Evolutionary conservation across 2,113 vertebrate species (phyloP).

Genomic region (Axis porcinus): DNA sequence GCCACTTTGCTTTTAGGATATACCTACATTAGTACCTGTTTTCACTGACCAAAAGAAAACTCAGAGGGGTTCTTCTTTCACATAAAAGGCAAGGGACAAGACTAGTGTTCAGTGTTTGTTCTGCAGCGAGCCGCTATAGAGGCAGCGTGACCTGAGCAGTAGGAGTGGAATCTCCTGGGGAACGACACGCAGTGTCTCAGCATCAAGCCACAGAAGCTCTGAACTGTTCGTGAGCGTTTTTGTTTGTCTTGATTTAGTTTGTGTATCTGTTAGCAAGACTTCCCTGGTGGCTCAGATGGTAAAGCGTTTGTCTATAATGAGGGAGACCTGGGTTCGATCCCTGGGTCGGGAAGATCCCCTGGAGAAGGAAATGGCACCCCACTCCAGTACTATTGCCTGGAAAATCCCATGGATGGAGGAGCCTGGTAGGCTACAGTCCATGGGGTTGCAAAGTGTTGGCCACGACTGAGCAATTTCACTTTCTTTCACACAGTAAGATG

Average conservation of each 20-base stretch:
- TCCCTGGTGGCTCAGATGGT: neutral
- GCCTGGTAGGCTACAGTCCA: neutral
- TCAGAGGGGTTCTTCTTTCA: neutral
- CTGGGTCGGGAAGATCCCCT: accelerated
- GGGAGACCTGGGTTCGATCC: accelerated
- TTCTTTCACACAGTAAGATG: neutral
- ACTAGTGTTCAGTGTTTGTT: no score
- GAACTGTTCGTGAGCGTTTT: neutral
- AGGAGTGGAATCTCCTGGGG: neutral
- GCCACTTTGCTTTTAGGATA: neutral
- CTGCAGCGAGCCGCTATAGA: neutral
- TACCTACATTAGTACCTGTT: neutral
- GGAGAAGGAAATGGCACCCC: neutral
- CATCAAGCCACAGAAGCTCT: neutral
- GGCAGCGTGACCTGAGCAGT: neutral
- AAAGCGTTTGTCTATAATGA: neutral
- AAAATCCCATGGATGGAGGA: neutral
- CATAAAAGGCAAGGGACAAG: neutral
- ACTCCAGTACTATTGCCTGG: neutral
- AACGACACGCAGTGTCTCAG: neutral
- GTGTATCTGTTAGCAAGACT: neutral
- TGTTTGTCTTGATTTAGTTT: neutral
- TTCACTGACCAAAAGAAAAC: neutral
- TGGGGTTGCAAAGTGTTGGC: neutral
- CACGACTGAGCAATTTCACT: neutral